Evolutionary conservation across 2,888 invertebrate species (phyloP), one percentile per base, ranked within the genome.

Genomic region (Willowsia nigromaculata): DNA sequence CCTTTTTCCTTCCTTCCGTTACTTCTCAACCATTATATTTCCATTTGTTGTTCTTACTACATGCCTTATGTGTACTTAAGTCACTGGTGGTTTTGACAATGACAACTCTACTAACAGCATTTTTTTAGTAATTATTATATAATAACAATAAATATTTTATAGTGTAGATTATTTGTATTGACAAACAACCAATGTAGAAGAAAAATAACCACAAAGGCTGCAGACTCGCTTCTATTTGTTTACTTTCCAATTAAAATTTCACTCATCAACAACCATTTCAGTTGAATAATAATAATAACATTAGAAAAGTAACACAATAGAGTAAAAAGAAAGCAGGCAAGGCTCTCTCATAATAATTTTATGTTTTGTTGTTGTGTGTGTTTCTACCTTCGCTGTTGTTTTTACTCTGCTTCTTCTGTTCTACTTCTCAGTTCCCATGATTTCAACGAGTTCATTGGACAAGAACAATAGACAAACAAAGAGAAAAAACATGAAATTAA

Each of bases 201-300:
- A 18, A 56, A 18, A 30, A 30, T 9, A 62, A 62, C 25, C 25
- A 18, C 22, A 56, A 3, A 56, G 15, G 5, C 62, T 27, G 30
- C 56, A 56, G 47, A 47, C 2, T 2, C 47, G 2, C 47, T 47
- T 11, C 11, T 47, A 18, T 56, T 80, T 80, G 80, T 80, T 80
- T 80, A 37, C 56, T 80, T 80, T 80, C 80, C 80, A 80, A 80
- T 80, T 80, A 80, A 80, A 53, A 80, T 80, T 80, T 80, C 56
- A 50, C 80, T 80, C 80, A 56, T 33, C 80, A 80, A 37, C 56
- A 68, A 68, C 22, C 22, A 37, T 40, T 68, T 68, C 40, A 56
- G 3, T 22, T 2, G 7, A 56, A 56, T 56, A 18, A 22, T 56
- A 50, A 56, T 56, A 56, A 22, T 4, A 56, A 18, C 22, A 47